Evolutionary conservation across 2,113 vertebrate genomes (phyloP).

Genomic region (Protomyctophum bolini): DNA sequence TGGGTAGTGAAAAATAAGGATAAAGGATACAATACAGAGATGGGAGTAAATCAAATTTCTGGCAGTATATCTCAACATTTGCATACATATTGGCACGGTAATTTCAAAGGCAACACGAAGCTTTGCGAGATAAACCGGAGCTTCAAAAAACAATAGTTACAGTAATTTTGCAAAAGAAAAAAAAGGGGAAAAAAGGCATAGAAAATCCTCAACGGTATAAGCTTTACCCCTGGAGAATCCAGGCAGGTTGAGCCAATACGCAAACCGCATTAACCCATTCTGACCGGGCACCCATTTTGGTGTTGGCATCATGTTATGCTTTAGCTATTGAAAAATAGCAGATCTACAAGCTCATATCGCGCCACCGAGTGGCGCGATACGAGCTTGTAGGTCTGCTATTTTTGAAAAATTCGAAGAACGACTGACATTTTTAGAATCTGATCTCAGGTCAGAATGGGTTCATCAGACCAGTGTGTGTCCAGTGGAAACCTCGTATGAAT

Average conservation of each 20-base stretch:
- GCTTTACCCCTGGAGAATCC: conserved; percentile 38
- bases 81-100: conserved; percentile 75
- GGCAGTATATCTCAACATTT: conserved; percentile 63
- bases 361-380: no score
- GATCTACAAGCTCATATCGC: no score
- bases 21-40: conserved; percentile 48
- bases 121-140: conserved; percentile 57
- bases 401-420: no score
- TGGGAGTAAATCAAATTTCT: conserved; percentile 65
- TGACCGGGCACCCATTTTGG: no score
- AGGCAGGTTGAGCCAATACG: conserved; percentile 28
- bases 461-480: no score
- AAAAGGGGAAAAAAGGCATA: conserved; percentile 17
- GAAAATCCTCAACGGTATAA: conserved; percentile 48
- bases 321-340: no score
- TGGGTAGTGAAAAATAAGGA: conserved; percentile 39
- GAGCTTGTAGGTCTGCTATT: no score
- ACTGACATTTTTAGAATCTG: no score
- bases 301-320: no score
- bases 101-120: conserved; percentile 63
- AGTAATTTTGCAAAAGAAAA: conserved; percentile 18
- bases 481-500: no score
- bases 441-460: no score
- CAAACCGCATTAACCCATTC: conserved; percentile 26
- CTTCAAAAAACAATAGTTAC: conserved; percentile 43